Evolutionary conservation across 2,797 vertebrate genomes (phyloP).

Genomic region (Eulemur coronatus): DNA sequence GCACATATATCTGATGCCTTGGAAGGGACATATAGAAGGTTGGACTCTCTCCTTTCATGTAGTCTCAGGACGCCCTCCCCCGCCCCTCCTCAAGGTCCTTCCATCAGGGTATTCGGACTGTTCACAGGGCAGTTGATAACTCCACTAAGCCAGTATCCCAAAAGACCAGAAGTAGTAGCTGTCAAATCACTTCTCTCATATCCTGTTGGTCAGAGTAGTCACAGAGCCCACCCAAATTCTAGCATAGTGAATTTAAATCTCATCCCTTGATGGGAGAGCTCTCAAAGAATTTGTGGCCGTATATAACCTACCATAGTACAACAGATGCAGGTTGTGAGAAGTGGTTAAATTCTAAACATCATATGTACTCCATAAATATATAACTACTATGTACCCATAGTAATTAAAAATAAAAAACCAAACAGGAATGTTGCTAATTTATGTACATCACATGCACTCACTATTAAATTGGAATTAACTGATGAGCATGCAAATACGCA

Average conservation of each 20-base stretch:
- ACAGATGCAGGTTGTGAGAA: not conserved
- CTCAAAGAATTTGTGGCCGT: not conserved
- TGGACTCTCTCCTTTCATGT: not conserved
- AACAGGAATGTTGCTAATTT: not conserved
- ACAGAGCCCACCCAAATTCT: not conserved
- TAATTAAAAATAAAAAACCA: not conserved
- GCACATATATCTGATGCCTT: not conserved
- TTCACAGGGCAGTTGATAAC: not conserved
- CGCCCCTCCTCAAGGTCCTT: rapidly evolving
- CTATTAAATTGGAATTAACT: no score
- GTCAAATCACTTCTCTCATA: not conserved
- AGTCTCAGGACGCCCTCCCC: not conserved
- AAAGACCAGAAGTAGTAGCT: not conserved
- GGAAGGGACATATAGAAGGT: not conserved
- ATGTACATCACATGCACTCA: no score
- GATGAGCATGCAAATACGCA: no score
- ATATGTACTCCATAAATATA: not conserved
- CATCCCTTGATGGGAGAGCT: not conserved
- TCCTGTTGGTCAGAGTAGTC: not conserved
- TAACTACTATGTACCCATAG: not conserved
- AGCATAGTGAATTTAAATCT: not conserved
- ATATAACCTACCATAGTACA: not conserved
- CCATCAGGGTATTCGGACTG: not conserved
- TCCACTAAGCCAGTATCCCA: not conserved
- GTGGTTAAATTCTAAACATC: not conserved